Percentiles rank a stretch among this genome's conserved stretches.
Conservation (phyloP, 2,888 invertebrate species). For the Xylophagus ater region DNA sequence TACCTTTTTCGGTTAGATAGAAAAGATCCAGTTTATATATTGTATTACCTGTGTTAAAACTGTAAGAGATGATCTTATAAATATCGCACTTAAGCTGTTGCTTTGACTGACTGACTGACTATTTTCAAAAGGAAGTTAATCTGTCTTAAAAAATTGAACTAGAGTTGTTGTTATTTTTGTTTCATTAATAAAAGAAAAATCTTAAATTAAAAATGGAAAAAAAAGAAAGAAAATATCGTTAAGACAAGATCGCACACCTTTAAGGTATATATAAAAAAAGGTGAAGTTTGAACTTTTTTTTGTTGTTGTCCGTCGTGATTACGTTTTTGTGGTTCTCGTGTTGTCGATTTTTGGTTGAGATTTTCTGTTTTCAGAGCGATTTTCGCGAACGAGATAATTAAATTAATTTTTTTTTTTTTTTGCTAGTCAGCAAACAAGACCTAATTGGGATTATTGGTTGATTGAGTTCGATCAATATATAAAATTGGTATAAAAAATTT, state of each 20-base stretch:
- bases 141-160: too few relatives aligned
- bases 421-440: slow-evolving; percentile 11
- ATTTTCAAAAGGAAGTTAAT: too few relatives aligned
- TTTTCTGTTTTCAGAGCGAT: too few relatives aligned
- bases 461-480: too few relatives aligned
- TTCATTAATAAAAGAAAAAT: slow-evolving; percentile 2
- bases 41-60: too few relatives aligned
- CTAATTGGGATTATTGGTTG: slow-evolving; percentile 10
- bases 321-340: slow-evolving; percentile 2
- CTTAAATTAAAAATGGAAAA: slow-evolving; percentile 1
- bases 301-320: neutral
- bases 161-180: too few relatives aligned
- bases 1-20: too few relatives aligned
- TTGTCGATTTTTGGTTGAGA: slow-evolving; percentile 2
- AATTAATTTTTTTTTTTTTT: slow-evolving; percentile 12
- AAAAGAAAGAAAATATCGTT: slow-evolving; percentile 4
- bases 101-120: slow-evolving; percentile 10
- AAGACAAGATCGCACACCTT: slow-evolving; percentile 2
- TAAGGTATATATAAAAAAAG: neutral
- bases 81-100: slow-evolving; percentile 12
- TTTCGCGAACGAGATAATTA: slow-evolving; percentile 11
- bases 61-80: too few relatives aligned
- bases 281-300: neutral
- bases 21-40: too few relatives aligned
- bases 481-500: too few relatives aligned